Conservation (phyloP, 2,888 invertebrate species). For the Drosophila melanosoma region DNA sequence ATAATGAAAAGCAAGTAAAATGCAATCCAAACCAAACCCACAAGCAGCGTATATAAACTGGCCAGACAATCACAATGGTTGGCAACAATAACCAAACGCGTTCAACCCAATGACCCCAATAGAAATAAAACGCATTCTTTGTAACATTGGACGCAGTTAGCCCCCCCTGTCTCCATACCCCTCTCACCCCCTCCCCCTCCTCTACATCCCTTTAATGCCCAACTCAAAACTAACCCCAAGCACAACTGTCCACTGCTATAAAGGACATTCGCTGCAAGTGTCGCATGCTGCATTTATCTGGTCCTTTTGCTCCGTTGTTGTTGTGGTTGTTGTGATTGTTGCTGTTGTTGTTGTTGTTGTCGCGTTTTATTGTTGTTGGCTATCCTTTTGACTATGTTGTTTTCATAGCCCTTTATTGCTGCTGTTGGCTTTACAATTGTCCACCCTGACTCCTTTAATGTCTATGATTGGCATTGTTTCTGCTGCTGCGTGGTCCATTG, state of each 20-base stretch:
- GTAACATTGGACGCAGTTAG: conserved; percentile 37
- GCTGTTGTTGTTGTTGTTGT: conserved; percentile 41
- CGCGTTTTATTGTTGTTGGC: conserved; percentile 67
- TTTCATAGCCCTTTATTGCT: conserved; percentile 63
- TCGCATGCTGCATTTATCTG: conserved; percentile 65
- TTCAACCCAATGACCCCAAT: conserved; percentile 74
- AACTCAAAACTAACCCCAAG: conserved; percentile 32
- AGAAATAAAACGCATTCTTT: conserved; percentile 74
- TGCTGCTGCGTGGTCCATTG: conserved; percentile 42
- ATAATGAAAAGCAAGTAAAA: conserved; percentile 42
- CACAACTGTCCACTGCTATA: conserved; percentile 40
- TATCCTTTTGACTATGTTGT: conserved; percentile 69
- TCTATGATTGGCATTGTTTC: conserved; percentile 36
- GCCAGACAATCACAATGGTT: conserved; percentile 43
- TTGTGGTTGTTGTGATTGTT: conserved; percentile 34
- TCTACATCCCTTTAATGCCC: neutral
- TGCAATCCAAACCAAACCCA: neutral
- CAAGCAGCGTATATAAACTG: conserved; percentile 3
- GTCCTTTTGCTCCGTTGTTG: conserved; percentile 35
- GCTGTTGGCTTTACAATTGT: conserved; percentile 12
- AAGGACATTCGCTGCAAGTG: conserved; percentile 75
- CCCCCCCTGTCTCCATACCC: neutral
- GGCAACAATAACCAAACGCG: conserved; percentile 65
- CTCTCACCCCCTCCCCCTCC: neutral
- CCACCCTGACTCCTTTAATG: conserved; percentile 15